Evolutionary conservation across 2,888 invertebrate genomes (phyloP), one percentile per base, ranked within the genome.

Genomic region (Brassicogethes aeneus): DNA sequence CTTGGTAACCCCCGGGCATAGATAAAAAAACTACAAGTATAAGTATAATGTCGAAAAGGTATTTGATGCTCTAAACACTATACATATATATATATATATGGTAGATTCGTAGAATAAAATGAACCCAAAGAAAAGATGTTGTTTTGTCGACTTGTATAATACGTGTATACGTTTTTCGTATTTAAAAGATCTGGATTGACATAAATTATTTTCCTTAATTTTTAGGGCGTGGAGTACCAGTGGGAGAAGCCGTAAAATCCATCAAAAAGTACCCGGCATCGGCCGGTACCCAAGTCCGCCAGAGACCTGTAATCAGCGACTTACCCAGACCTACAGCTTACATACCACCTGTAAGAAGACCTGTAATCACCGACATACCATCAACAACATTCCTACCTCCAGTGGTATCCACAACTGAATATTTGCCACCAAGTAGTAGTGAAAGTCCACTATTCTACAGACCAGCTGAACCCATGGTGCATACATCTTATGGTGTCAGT

Each of bases 211-310:
- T 23, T 23, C 10, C 5, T 23, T 32, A 12, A n/a, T n/a, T 32
- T 32, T 32, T 32, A 32, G 32, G 32, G 12, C 31, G 46, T 5
- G 17, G 42, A 31, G 48, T 53, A 2, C 79, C 80, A 30, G 82
- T 87, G 50, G 74, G 77, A 70, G 80, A 85, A 47, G 86, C 87
- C 15, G 74, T 88, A 10, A 76, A 78, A 52, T 75, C 79, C 31
- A 79, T 84, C 15, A 86, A 85, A 67, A 75, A 80, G 37, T 77
- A 76, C 5, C 80, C 85, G 1, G 76, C 83, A 0, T 77, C 79
- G 54, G 73, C 79, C 39, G 85, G 83, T 31, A 74, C 74, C 40
- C 44, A 55, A 16, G 55, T 55, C 7, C 34, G 10, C 2, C 43
- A 47, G 37, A 36, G 43, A 36, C 45, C 51, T 14, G 45, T 45